Conservation (phyloP, 1,140 invertebrate genomes). For the Bicyclus anynana region DNA sequence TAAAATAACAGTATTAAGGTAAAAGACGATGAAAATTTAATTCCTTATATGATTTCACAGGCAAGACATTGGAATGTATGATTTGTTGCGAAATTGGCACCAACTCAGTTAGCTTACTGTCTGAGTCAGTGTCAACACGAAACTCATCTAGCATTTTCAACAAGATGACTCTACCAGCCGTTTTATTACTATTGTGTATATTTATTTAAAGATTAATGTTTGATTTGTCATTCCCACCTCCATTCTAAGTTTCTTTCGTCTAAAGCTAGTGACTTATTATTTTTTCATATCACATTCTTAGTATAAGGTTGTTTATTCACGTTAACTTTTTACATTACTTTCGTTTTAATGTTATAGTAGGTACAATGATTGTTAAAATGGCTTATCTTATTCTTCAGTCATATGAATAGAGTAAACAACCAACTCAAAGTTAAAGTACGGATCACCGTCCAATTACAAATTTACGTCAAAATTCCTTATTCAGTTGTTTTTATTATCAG, state of each 20-base stretch:
- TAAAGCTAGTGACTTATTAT: too few relatives aligned
- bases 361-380: too few relatives aligned
- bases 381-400: too few relatives aligned
- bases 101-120: not conserved
- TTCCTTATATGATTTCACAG: not conserved
- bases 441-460: not conserved
- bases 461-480: not conserved
- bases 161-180: not conserved
- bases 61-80: not conserved
- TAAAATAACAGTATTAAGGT: too few relatives aligned
- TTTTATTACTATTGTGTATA: not conserved
- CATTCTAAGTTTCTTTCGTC: too few relatives aligned
- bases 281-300: too few relatives aligned
- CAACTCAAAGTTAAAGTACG: too few relatives aligned
- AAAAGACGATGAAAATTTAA: too few relatives aligned
- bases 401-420: too few relatives aligned
- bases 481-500: not conserved
- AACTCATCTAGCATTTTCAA: conserved; percentile 1
- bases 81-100: not conserved
- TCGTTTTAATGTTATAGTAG: too few relatives aligned
- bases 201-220: not conserved
- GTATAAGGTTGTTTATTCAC: too few relatives aligned
- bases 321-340: too few relatives aligned
- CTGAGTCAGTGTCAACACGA: not conserved
- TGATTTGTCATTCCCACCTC: not conserved